Evolutionary conservation across 2,888 invertebrate genomes (phyloP), one percentile per base, ranked within the genome.

Genomic region (Spodoptera littoralis): DNA sequence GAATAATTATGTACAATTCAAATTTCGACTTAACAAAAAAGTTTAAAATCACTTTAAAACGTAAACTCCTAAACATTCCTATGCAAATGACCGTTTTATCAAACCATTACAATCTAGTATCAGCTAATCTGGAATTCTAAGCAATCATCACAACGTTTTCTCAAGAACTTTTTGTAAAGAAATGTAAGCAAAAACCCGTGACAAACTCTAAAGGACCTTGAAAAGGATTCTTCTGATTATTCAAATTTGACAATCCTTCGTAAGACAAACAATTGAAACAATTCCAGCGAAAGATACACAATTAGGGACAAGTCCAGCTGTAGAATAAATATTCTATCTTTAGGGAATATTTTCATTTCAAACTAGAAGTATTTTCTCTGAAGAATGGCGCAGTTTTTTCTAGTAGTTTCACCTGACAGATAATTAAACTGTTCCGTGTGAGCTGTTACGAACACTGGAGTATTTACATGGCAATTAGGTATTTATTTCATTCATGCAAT

Each of bases 221-320:
- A 56, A 64, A 77, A 63, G 54, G 66, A 64, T 77, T 70, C 45
- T 27, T 41, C 67, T 77, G 79, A 82, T 79, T 79, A 86, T 87
- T 86, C 76, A 83, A 85, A 84, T 84, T 83, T 77, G 74, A 80
- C 82, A 81, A 81, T 80, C 77, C 78, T 79, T 79, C 63, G 56
- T 65, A 82, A 85, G 79, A 82, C 79, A 86, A 86, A 87, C 80
- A 84, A 83, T 77, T 77, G 70, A 65, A 83, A 74, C 80, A 77
- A 77, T 79, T 83, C 70, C 77, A 72, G 69, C 61, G 73, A 82
- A 87, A 88, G 82, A 85, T 80, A 88, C 84, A 87, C 87, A 86
- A 86, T 88, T 87, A 78, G 71, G 61, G 75, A 78, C 74, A 77
- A 81, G 77, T 79, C 77, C 80, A 73, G 80, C 80, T 82, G 71